Conservation (phyloP, 1,140 invertebrate genomes). For the Nasonia vitripennis region DNA sequence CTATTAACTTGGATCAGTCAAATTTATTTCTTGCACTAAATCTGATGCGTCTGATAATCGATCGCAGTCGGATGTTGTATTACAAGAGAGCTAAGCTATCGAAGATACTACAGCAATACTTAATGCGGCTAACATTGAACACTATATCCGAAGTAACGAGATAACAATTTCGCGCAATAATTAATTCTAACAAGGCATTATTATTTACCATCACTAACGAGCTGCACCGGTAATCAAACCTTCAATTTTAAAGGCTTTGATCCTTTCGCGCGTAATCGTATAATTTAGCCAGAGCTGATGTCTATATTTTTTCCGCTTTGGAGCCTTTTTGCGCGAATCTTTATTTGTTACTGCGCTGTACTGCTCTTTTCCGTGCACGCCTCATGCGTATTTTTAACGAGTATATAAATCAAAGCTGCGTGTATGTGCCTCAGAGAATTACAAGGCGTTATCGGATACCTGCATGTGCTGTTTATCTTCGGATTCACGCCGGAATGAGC, state of each 20-base stretch:
- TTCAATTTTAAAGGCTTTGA: not conserved
- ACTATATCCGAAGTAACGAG: not conserved
- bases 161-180: not conserved
- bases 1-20: no score
- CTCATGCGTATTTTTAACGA: not conserved
- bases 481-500: slow-evolving; percentile 7
- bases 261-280: not conserved
- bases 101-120: not conserved
- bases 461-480: slow-evolving; percentile 11
- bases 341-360: no score
- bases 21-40: no score
- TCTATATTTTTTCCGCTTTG: not conserved
- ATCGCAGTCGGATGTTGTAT: no score
- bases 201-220: not conserved
- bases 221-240: not conserved
- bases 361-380: not conserved
- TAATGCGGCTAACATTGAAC: not conserved
- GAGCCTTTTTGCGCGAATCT: slow-evolving; percentile 5
- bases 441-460: slow-evolving; percentile 15
- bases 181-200: not conserved
- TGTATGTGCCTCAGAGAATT: not conserved
- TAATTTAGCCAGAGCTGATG: not conserved
- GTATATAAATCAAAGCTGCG: not conserved
- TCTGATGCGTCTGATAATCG: no score
- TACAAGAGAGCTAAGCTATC: no score